Evolutionary conservation across 2,113 vertebrate genomes (phyloP).

Genomic region (Callopanchax toddi): DNA sequence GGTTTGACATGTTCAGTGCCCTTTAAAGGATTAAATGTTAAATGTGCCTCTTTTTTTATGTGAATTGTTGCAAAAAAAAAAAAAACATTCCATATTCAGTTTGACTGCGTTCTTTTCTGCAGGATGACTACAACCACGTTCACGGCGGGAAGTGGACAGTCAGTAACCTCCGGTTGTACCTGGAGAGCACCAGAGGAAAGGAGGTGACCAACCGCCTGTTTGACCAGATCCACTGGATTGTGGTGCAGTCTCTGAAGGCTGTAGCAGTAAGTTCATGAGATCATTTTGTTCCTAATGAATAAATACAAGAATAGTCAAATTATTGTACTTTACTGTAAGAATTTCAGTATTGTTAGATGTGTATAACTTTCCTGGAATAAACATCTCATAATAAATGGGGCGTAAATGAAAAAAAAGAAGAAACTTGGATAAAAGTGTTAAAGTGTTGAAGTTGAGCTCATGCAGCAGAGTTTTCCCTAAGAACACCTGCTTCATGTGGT

Average conservation of each 20-base stretch:
- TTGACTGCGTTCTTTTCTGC: slow-evolving; percentile 35
- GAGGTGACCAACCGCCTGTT: slow-evolving; percentile 94
- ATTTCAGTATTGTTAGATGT: too few species aligned
- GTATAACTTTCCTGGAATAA: too few species aligned
- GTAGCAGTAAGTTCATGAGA: slow-evolving; percentile 87
- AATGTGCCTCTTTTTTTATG: background rate
- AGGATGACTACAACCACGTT: slow-evolving; percentile 99
- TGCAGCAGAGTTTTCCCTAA: too few species aligned
- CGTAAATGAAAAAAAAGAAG: too few species aligned
- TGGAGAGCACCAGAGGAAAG: slow-evolving; percentile 95
- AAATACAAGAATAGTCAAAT: background rate
- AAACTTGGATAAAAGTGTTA: too few species aligned
- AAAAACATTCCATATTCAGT: too few species aligned
- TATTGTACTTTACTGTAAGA: background rate
- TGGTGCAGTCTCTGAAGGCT: slow-evolving; percentile 96
- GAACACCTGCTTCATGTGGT: background rate
- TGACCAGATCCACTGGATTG: slow-evolving; percentile 97
- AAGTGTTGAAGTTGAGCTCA: too few species aligned
- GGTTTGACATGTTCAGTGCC: too few species aligned
- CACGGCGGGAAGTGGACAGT: slow-evolving; percentile 99
- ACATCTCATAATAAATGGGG: too few species aligned
- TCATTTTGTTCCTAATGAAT: background rate
- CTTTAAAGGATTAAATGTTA: too few species aligned
- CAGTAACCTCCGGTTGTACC: slow-evolving; percentile 91
- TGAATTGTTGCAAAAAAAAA: too few species aligned